These are phyloP conservation scores for Oedothorax gibbosus DNA, from an alignment of 1,140 invertebrate genomes.

Conservation along the genomic window DNA sequence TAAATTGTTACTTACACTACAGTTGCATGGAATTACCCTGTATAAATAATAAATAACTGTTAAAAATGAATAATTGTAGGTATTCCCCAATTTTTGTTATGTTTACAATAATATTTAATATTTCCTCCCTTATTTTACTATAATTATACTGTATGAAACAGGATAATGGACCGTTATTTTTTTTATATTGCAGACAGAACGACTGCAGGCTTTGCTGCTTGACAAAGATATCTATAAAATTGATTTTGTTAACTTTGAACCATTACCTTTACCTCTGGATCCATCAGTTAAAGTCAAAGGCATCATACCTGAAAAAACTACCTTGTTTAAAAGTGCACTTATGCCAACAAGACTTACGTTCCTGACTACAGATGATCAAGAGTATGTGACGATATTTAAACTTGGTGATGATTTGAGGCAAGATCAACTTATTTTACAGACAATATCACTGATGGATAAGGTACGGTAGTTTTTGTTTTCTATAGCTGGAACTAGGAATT, in stretches of 20 bases:
- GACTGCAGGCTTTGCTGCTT: conserved; percentile 83
- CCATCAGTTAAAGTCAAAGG: conserved; percentile 90
- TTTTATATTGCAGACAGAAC: conserved; percentile 75
- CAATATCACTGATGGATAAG: conserved; percentile 97
- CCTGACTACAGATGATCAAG: conserved; percentile 80
- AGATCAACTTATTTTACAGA: conserved; percentile 95
- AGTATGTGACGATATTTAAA: conserved; percentile 98
- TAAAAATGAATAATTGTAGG: too few relatives aligned
- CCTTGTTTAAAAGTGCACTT: conserved; percentile 94
- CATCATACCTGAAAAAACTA: conserved; percentile 86
- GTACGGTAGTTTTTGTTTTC: conserved; percentile 62
- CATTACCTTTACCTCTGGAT: conserved; percentile 86
- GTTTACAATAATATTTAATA: too few relatives aligned
- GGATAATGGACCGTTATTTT: background rate
- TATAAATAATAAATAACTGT: too few relatives aligned
- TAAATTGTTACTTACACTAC: too few relatives aligned
- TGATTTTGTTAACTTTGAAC: conserved; percentile 92
- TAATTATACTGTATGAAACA: background rate
- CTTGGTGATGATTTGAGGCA: conserved; percentile 98
- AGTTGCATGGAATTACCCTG: too few relatives aligned
- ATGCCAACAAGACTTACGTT: conserved; percentile 98
- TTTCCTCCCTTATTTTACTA: too few relatives aligned
- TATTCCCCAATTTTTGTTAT: too few relatives aligned
- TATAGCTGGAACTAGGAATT: background rate
- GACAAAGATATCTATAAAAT: conserved; percentile 86